Evolutionary conservation across 2,888 invertebrate genomes (phyloP), one percentile per base, ranked within the genome.

Genomic region (Magallana nippona): DNA sequence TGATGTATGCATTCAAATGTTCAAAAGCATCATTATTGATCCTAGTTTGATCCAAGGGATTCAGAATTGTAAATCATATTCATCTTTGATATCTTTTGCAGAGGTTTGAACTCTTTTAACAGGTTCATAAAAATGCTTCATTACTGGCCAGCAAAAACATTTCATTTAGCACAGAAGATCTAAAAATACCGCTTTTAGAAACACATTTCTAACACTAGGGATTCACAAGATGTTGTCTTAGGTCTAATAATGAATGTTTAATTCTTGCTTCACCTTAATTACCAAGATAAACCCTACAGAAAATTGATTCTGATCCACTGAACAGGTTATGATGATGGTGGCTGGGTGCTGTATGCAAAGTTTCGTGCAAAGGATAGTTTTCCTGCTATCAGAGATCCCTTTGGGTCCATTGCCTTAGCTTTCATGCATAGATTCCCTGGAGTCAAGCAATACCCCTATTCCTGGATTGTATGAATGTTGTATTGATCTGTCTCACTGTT

Each of bases 201-300:
- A 71, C 60, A 71, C 71, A 71, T 32, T 13, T 27, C 71, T 71
- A 71, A 71, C 71, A 27, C 71, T 27, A 71, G 71, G 71, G 71
- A 71, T 71, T 71, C 71, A 71, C 32, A 32, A 32, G 71, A 71
- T 71, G 71, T 71, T 71, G 71, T 71, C 22, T 71, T 5, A 27
- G 71, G 71, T 27, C 71, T 27, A 10, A 71, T 71, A 27, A 71
- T 71, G 71, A 71, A 71, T 71, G 71, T 71, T 71, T 71, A 71
- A 71, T 71, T 71, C 71, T 71, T 22, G 27, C 19, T 71, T 27
- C 71, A 71, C 71, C 71, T 71, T 71, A 71, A 71, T 71, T 71
- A 71, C 71, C 71, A 27, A 22, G 71, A 71, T 71, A 71, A 71
- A 71, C 71, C 60, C 71, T 71, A 71, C 71, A 27, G 71, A 71